phyloP scores from a whole-genome alignment of 2,797 vertebrate genomes.

The Eupleurogrammus muticus region DNA sequence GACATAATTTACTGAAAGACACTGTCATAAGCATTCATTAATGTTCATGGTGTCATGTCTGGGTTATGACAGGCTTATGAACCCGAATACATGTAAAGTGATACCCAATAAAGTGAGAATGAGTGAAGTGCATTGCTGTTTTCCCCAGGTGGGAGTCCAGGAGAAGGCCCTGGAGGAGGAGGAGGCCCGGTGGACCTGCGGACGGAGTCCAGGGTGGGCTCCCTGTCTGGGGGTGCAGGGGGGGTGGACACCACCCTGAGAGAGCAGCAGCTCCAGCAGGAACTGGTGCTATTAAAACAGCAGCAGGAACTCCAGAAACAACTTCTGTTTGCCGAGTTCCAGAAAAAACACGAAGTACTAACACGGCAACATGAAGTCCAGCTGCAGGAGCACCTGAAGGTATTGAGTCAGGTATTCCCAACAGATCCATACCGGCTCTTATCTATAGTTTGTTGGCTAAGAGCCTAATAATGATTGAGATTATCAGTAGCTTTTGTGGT shows the following conservation, averaged over 20 bases:
- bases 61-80: too few relatives aligned
- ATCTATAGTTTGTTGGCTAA: neutral
- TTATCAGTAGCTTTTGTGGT: neutral
- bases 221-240: conserved; percentile 58
- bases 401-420: conserved; percentile 56
- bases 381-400: conserved; percentile 96
- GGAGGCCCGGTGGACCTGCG: conserved; percentile 89
- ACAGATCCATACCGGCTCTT: neutral
- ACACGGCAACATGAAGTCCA: conserved; percentile 95
- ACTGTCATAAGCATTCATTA: too few relatives aligned
- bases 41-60: too few relatives aligned
- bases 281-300: conserved; percentile 93
- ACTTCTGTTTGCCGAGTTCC: conserved; percentile 96
- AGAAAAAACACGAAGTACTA: conserved; percentile 96
- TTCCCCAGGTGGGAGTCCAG: conserved; percentile 56
- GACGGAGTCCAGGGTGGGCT: conserved; percentile 81
- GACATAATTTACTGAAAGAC: too few relatives aligned
- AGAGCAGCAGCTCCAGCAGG: conserved; percentile 95
- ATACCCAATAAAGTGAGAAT: neutral
- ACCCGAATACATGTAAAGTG: too few relatives aligned
- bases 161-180: conserved; percentile 78
- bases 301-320: conserved; percentile 98
- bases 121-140: neutral
- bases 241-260: conserved; percentile 84
- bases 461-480: neutral